Conservation (phyloP, 2,797 vertebrate species). For the Sebastes dallii region DNA sequence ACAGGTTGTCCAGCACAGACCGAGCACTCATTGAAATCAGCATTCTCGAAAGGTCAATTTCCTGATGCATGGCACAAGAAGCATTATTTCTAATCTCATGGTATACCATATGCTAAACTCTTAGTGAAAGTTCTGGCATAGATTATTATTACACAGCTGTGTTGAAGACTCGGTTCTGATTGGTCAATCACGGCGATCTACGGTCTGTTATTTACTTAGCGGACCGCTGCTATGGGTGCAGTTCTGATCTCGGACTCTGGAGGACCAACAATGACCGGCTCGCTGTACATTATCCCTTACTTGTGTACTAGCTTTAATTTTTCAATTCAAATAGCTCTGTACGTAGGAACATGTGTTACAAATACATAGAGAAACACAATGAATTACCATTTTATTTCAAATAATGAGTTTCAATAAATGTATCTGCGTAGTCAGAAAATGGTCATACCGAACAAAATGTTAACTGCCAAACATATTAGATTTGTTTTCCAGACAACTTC, state of each 20-base stretch:
- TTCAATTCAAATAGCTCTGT: background rate
- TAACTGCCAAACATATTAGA: background rate
- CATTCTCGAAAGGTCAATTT: too few species aligned
- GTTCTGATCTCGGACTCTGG: too few species aligned
- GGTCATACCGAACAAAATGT: background rate
- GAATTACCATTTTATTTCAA: background rate
- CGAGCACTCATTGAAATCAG: background rate
- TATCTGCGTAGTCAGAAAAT: background rate
- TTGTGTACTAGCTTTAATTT: background rate
- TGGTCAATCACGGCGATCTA: too few species aligned
- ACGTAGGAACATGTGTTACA: background rate
- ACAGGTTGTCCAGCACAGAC: slow-evolving; percentile 22
- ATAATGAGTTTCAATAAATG: background rate
- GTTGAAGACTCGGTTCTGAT: too few species aligned
- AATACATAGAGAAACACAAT: background rate
- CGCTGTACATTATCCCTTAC: too few species aligned
- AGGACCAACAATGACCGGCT: too few species aligned
- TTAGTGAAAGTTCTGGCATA: background rate
- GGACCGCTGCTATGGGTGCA: too few species aligned
- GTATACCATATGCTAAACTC: background rate
- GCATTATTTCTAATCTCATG: background rate
- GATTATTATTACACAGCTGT: background rate
- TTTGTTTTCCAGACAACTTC: background rate
- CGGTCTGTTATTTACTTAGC: too few species aligned
- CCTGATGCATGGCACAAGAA: background rate